Evolutionary conservation across 2,113 vertebrate genomes (phyloP).

Genomic region (Ageneiosus marmoratus): DNA sequence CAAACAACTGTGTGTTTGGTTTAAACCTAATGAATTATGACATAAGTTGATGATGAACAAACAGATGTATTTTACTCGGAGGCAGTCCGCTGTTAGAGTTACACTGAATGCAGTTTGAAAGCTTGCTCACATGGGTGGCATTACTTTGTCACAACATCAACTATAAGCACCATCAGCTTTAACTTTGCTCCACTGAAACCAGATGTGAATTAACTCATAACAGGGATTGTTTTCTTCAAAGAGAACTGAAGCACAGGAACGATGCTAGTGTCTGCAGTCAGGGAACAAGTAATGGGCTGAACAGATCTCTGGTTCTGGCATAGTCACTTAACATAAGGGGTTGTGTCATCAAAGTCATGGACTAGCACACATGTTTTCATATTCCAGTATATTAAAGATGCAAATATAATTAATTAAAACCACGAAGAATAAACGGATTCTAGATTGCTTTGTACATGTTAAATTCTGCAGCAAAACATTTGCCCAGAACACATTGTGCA

Average conservation of each 20-base stretch:
- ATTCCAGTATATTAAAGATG: not conserved
- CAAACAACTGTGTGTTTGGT: constrained; percentile 23
- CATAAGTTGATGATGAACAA: constrained; percentile 38
- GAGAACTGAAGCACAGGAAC: constrained; percentile 50
- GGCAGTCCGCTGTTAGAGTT: constrained; percentile 5
- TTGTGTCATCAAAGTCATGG: constrained; percentile 22
- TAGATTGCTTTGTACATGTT: not conserved
- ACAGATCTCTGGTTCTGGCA: constrained; percentile 23
- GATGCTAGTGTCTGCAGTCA: constrained; percentile 43
- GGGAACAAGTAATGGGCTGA: constrained; percentile 7
- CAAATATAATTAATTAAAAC: constrained; percentile 6
- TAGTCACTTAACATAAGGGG: constrained; percentile 53
- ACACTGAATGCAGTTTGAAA: constrained; percentile 36
- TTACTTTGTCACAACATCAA: constrained; percentile 54
- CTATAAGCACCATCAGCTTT: constrained; percentile 62
- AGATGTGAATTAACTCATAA: constrained; percentile 69
- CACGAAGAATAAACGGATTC: not conserved
- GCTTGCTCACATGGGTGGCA: constrained; percentile 55
- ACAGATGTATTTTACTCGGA: constrained; percentile 38
- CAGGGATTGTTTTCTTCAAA: constrained; percentile 61
- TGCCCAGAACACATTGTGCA: not conserved
- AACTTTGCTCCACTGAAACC: constrained; percentile 67
- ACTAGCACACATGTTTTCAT: not conserved
- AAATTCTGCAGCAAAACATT: not conserved
- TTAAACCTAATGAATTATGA: constrained; percentile 41